Base-by-base conservation (phyloP, 1,140 invertebrate genomes). In the Apocrypta bakeri region DNA sequence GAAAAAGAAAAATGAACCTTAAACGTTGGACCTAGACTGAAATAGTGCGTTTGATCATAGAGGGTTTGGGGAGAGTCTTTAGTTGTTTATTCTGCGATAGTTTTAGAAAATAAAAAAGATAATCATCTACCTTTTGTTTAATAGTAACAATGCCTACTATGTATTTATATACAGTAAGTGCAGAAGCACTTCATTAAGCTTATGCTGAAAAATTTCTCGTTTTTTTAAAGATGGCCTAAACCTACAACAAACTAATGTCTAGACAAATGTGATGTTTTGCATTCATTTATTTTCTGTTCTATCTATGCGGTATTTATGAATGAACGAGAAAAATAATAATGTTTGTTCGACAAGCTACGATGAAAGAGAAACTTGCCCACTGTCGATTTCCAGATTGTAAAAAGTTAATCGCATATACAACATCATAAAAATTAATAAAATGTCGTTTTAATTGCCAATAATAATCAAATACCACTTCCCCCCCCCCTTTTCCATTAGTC, bases 41-140 rank as follows among this genome's bases (percentile, higher is more conserved):
- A 81, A 75, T 68, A 81, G 71, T 75, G 79, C 72, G 79, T 75
- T 81, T 75, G 40, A 76, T 81, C 17, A 69, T 81, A 81, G 71
- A 75, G 24, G 72, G 72, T 81, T 81, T 48, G 6, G 48, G 66
- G 78, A 29, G 31, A 42, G 68, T 63, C 68, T 80, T 72, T 80
- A 80, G 68, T 79, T 79, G 29, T 68, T 27, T 42, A 68, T 63
- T 78, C 37, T 25, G 37, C 24, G 40, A 68, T 78, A 78, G 42
- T 29, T 79, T 72, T 29, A 21, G 63, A 37, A 72, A 61, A 78
- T 27, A 48, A 31, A 25, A 78, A 48, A 56, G 48, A n/a, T 56
- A 56, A 56, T 17, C n/a, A 56, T n/a, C 21, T 56, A 56, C 48
- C 48, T 56, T 56, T 56, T n/a, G 48, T 56, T 56, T 56, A 56